Conservation (phyloP, 53 echinoderm and acorn worm species). For the Temnopleurus reevesii region DNA sequence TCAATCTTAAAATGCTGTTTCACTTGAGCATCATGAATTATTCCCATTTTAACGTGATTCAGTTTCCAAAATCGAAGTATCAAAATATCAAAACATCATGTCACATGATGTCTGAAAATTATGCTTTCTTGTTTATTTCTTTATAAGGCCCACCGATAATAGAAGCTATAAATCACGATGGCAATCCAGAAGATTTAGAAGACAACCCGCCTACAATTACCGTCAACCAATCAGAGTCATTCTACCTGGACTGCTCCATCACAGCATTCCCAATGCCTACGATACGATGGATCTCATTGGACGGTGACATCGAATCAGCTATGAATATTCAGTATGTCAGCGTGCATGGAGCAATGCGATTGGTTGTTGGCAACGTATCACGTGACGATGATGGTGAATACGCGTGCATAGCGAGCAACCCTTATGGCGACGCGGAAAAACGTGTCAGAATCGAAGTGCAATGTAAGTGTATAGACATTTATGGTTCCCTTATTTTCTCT, state of each 20-base stretch:
- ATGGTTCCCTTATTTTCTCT: no score
- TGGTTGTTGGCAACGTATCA: background rate
- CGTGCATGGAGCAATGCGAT: background rate
- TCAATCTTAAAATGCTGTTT: no score
- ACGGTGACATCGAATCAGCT: background rate
- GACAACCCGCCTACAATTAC: background rate
- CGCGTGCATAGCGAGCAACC: conserved; percentile 1
- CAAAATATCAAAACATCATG: no score
- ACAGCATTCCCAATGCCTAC: background rate
- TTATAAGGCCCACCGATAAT: background rate
- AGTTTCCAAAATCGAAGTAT: no score
- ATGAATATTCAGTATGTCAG: background rate
- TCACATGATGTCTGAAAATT: no score
- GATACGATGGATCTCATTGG: conserved; percentile 1
- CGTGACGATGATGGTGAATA: background rate
- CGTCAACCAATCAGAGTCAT: background rate
- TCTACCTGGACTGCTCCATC: background rate
- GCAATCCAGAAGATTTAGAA: background rate
- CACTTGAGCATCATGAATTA: no score
- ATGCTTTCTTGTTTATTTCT: background rate
- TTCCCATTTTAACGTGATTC: no score
- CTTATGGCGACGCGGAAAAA: background rate
- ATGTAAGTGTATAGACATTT: background rate
- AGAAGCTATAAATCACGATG: background rate
- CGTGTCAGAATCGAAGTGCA: background rate